These are phyloP conservation scores for Hyposmocoma kahamanoa DNA, from an alignment of 1,140 invertebrate species.

Conservation along the genomic window DNA sequence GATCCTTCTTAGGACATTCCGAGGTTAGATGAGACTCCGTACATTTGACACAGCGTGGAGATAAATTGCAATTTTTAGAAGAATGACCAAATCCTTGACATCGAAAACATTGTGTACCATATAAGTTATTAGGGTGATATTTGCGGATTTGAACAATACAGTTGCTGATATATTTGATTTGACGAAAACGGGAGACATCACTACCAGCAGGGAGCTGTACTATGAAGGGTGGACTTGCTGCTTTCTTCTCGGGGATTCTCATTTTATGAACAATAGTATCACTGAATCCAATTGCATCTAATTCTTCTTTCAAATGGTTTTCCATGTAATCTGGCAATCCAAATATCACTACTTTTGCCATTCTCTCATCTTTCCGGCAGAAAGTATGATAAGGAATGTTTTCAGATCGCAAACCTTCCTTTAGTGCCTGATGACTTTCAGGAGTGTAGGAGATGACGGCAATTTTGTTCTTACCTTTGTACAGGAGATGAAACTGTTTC, in stretches of 20 bases:
- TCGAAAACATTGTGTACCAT: not conserved
- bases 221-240: not conserved
- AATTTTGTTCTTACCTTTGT: not conserved
- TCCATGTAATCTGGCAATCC: not conserved
- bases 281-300: not conserved
- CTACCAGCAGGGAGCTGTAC: not conserved
- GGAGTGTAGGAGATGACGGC: not conserved
- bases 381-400: not conserved
- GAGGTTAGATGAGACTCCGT: slow-evolving; percentile 30
- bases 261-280: not conserved
- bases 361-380: slow-evolving; percentile 2
- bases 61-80: slow-evolving; percentile 26
- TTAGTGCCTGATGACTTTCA: not conserved
- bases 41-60: slow-evolving; percentile 42
- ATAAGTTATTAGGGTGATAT: not conserved
- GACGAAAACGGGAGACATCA: not conserved
- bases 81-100: slow-evolving; percentile 50
- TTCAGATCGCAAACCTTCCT: not conserved
- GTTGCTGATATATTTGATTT: slow-evolving; percentile 1
- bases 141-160: not conserved
- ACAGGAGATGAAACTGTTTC: not conserved
- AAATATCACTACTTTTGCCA: not conserved
- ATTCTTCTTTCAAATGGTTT: not conserved
- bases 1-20: slow-evolving; percentile 27
- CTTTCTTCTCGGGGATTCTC: not conserved